Evolutionary conservation across 2,113 vertebrate species (phyloP), one percentile per base, ranked within the genome.

Genomic region (Scomber japonicus): DNA sequence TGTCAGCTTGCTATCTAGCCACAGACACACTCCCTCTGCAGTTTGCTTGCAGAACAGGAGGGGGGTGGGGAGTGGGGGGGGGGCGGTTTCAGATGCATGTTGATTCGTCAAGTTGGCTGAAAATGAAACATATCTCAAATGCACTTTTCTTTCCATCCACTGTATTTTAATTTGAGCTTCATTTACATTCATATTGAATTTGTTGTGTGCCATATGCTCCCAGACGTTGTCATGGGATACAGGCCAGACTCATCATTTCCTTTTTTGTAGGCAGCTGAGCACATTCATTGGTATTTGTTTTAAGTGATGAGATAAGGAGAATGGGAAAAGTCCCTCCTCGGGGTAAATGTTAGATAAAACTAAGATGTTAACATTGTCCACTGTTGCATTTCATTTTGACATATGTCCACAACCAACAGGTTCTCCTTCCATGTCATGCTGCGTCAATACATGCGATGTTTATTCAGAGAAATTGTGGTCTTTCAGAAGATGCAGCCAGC

Each of bases 141-240:
- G 62, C 65, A 24, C 75, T 79, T 35, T 35, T 35, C 0, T 6
- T 5, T 48, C 70, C 35, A 51, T 78, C 49, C 45, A 12, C 16
- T 66, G 61, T 73, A 56, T 85, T 93, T 79, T 85, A 82, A 89
- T 88, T 89, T 80, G 65, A 82, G 80, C 83, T 91, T 91, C 78
- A 94, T 94, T 94, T 94, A 86, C 89, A 95, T 95, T 92, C 90
- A 92, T 90, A 93, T 91, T 94, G 92, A 91, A 89, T 91, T 80
- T 87, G 78, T 85, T 81, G 72, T 53, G 57, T 63, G 82, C 92
- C 91, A 92, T 92, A 92, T 93, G 92, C 87, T 91, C 63, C 73
- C 71, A 11, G 59, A 71, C 31, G 85, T 88, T 89, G 92, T 93
- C 93, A 91, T 87, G 93, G 92, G 92, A 94, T 91, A 91, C 82